Evolutionary conservation across 2,113 vertebrate genomes (phyloP), one percentile per base, ranked within the genome.

Genomic region (Shinisaurus crocodilurus): DNA sequence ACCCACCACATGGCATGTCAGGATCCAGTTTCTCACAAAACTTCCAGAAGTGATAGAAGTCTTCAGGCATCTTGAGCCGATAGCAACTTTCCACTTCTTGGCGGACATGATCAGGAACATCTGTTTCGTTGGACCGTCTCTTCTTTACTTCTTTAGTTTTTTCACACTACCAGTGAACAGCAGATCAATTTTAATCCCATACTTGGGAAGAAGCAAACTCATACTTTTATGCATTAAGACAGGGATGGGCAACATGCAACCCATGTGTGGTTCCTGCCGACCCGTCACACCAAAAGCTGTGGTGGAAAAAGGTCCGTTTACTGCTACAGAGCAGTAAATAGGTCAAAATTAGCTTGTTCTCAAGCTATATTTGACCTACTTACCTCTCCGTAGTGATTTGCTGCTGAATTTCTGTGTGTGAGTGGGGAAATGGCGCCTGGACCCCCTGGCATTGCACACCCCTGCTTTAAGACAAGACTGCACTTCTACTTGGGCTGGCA

Each of bases 31-130:
- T 97, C 89, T 97, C 96, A 96, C 99, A 99, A 93, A 99, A 98
- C 85, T 98, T 98, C 99, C 99, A 99, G 82, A 99, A 99, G 74
- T 98, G 97, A 91, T 98, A 99, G 90, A 99, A 98, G 91, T 99
- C 99, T 84, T 98, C 98, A 45, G 99, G 99, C 95, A 99, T 97
- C 5, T 96, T 95, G 65, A 99, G 98, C 25, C 91, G 96, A 94
- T 99, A 99, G 74, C 93, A 96, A 16, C 93, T 91, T 95, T 98
- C 96, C 79, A 98, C 98, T 88, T 98, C 98, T 72, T 97, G 97
- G 45, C 96, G 95, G 89, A 97, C 90, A 18, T 95, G 95, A 0
- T 65, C 91, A 0, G 96, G 77, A 25, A 96, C 89, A 13, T 95
- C 94, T 18, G 96, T 92, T 87, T 96, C 95, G 74, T 82, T 80